Conservation (phyloP, 2,113 vertebrate species). For the Uropsilus gracilis region DNA sequence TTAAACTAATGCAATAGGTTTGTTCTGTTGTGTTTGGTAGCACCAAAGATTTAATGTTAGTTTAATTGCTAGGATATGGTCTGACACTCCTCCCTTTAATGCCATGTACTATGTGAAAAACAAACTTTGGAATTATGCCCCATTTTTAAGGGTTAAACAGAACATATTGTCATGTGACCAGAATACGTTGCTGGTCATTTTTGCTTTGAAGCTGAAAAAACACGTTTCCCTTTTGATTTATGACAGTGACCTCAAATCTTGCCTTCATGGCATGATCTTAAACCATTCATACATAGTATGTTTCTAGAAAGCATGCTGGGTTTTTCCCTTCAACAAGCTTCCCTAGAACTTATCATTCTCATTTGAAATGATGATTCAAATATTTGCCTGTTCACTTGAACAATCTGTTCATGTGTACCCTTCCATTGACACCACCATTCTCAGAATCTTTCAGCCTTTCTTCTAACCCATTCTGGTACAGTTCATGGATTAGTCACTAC, state of each 20-base stretch:
- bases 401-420: background rate
- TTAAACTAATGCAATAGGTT: background rate
- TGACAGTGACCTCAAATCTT: background rate
- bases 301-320: background rate
- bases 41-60: background rate
- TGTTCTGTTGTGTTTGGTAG: background rate
- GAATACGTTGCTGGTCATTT: background rate
- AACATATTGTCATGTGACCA: background rate
- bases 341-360: background rate
- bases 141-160: background rate
- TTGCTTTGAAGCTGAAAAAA: background rate
- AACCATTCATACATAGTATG: background rate
- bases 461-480: background rate
- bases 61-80: background rate
- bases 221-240: background rate
- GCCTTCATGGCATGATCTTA: background rate
- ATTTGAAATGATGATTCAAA: background rate
- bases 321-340: background rate
- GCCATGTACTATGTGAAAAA: background rate
- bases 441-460: background rate
- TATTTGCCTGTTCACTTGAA: background rate
- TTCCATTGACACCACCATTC: background rate
- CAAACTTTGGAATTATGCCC: background rate
- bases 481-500: background rate
- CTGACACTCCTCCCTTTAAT: background rate